These are phyloP conservation scores for Chrysolina haemoptera DNA, from an alignment of 2,888 invertebrate species.

Conservation along the genomic window DNA sequence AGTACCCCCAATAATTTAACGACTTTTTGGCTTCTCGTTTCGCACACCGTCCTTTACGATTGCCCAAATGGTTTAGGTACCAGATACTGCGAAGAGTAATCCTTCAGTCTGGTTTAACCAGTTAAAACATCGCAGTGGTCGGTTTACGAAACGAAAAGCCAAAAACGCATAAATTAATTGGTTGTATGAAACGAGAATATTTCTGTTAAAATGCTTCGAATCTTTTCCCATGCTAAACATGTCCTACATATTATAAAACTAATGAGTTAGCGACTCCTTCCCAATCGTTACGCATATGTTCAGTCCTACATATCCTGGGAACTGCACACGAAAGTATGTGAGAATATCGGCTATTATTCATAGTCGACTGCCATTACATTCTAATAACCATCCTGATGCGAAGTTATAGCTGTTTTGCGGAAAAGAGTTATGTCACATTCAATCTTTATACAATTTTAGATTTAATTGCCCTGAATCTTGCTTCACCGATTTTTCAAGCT, in stretches of 20 bases:
- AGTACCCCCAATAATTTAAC: too few relatives aligned
- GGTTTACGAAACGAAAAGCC: too few relatives aligned
- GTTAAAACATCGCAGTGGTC: too few relatives aligned
- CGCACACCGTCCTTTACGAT: too few relatives aligned
- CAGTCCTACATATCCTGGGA: slow-evolving; percentile 13
- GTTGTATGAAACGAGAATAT: too few relatives aligned
- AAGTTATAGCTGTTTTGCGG: slow-evolving; percentile 6
- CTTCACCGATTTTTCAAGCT: neutral
- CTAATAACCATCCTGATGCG: slow-evolving; percentile 14
- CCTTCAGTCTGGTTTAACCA: too few relatives aligned
- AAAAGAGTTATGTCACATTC: slow-evolving; percentile 6
- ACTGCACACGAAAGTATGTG: neutral
- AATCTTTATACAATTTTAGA: neutral
- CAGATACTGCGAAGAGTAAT: too few relatives aligned
- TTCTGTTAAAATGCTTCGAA: neutral
- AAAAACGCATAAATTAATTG: too few relatives aligned
- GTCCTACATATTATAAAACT: neutral
- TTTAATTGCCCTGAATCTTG: slow-evolving; percentile 12
- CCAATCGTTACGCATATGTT: neutral
- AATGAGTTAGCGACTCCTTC: slow-evolving; percentile 3
- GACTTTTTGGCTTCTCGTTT: too few relatives aligned
- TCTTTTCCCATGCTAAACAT: neutral
- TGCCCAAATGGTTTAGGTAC: too few relatives aligned
- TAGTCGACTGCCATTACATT: slow-evolving; percentile 12
- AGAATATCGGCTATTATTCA: slow-evolving; percentile 8